Base-by-base conservation (phyloP, 2,888 invertebrate genomes). In the Pandemis heparana region DNA sequence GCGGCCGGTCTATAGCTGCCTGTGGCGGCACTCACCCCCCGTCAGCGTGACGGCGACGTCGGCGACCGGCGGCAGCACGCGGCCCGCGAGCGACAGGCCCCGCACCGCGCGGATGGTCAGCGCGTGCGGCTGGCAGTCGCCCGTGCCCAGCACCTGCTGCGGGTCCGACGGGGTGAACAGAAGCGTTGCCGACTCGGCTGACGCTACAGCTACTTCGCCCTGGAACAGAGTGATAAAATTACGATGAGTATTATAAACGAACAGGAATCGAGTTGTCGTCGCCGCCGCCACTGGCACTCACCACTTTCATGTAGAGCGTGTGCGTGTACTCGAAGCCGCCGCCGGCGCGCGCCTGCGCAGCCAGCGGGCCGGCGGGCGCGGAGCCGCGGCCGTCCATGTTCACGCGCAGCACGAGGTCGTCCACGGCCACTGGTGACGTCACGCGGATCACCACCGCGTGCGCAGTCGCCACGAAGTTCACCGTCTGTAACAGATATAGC, bases 141-240 rank as follows among this genome's bases (percentile, higher is more conserved):
- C 95, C 6, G 95, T 92, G 1, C 95, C 95, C 51, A 97, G 88
- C 77, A 88, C 75, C 61, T 96, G 92, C 69, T 95, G 90, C 41
- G 95, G 92, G 3, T 94, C 90, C 0, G 97, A 96, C 1, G 97
- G 97, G 74, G 95, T 95, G 87, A 98, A 97, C 77, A 98, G 95
- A 78, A 98, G 95, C 68, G 96, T 90, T 69, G 96, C 95, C 0
- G 98, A 98, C 71, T 95, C 89, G 0, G 97, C 97, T 0, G 95
- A 95, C 53, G 98, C 94, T 9, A 92, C 91, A 0, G 95, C 89
- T 62, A 91, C 91, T 79, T 96, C 96, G 38, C 95, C 95, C 82
- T 95, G 92, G 85, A 43, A 67, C 12, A n/a, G n/a, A n/a, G n/a
- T n/a, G n/a, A n/a, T n/a, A n/a, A n/a, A n/a, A n/a, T n/a, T n/a